These are phyloP conservation scores for Oreonectes daqikongensis DNA, from an alignment of 2,797 vertebrate genomes.

Conservation along the genomic window DNA sequence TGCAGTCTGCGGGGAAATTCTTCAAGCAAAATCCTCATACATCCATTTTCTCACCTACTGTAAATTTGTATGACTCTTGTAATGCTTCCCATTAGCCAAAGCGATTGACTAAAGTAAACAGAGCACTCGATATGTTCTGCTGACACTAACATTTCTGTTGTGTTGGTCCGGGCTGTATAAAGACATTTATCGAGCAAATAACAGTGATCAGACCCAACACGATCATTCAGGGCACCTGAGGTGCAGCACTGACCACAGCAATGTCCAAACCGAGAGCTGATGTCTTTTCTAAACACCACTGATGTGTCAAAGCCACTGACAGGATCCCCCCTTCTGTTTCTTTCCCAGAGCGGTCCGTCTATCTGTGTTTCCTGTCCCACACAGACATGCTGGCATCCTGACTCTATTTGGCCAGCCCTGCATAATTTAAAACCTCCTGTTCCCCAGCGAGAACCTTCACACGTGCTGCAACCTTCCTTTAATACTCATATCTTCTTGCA, in stretches of 20 bases:
- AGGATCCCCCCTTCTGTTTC: conserved; percentile 26
- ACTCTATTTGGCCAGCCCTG: conserved; percentile 51
- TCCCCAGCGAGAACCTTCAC: conserved; percentile 40
- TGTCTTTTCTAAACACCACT: conserved; percentile 33
- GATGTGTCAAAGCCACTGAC: conserved; percentile 28
- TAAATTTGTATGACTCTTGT: conserved; percentile 13
- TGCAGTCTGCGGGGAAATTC: conserved; percentile 16
- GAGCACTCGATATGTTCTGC: conserved; percentile 23
- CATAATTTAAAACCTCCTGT: conserved; percentile 62
- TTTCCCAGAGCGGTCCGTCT: conserved; percentile 11
- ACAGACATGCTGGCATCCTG: conserved; percentile 45
- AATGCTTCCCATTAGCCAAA: conserved; percentile 19
- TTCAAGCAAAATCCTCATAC: conserved; percentile 4
- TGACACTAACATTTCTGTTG: conserved; percentile 13
- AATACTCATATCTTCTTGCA: conserved; percentile 18
- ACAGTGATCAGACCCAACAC: not conserved
- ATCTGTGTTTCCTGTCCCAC: conserved; percentile 38
- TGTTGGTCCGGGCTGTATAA: conserved; percentile 14
- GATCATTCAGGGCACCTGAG: conserved; percentile 15
- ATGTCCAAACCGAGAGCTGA: conserved; percentile 16
- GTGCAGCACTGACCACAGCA: conserved; percentile 28
- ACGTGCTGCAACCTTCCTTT: conserved; percentile 35
- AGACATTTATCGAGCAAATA: conserved; percentile 15
- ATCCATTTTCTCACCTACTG: conserved; percentile 18
- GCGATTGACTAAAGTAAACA: conserved; percentile 17